Evolutionary conservation across 2,113 vertebrate species (phyloP), one percentile per base, ranked within the genome.

Genomic region (Pao palembangensis): DNA sequence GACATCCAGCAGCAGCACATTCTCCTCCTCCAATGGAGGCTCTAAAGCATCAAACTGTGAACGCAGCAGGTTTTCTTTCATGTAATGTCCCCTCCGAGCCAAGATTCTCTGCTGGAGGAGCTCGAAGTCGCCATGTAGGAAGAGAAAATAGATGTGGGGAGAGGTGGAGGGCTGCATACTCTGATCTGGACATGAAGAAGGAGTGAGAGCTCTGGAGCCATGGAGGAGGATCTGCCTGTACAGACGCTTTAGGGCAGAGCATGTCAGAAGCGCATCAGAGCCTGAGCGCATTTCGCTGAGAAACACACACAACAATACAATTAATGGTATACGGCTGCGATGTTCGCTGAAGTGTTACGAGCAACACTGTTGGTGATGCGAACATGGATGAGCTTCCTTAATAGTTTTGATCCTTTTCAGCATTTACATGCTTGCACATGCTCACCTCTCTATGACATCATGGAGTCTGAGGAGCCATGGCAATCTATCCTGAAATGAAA

Each of bases 401-500:
- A 31, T 44, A 44, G 12, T 15, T 44, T 4, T 47, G 47, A 38
- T 38, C 8, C 3, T 12, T 11, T 55, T 41, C 8, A 28, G 43
- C 41, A n/a, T 18, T 4, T 1, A 21, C 51, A 10, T 25, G 23
- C 15, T 19, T 21, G 34, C 60, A 61, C 48, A 47, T 25, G 42
- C 21, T 91, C 91, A 96, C 93, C 92, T 93, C 64, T 86, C 66
- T 70, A 95, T 86, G 64, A 94, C 79, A 56, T 92, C 87, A 69
- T 94, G 93, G 56, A 96, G 78, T 38, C 63, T 80, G 58, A 91
- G 92, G 63, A 98, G 92, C 95, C 95, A 96, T 8, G 95, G 94
- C 11, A 92, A 85, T 75, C 95, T 92, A 81, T 96, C 95, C 95
- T 96, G 59, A 41, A 58, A 55, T 73, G 13, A 69, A 14, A 74